Conservation (phyloP, 92 coral and sea anemone genomes). For the Parazoanthus swiftii region DNA sequence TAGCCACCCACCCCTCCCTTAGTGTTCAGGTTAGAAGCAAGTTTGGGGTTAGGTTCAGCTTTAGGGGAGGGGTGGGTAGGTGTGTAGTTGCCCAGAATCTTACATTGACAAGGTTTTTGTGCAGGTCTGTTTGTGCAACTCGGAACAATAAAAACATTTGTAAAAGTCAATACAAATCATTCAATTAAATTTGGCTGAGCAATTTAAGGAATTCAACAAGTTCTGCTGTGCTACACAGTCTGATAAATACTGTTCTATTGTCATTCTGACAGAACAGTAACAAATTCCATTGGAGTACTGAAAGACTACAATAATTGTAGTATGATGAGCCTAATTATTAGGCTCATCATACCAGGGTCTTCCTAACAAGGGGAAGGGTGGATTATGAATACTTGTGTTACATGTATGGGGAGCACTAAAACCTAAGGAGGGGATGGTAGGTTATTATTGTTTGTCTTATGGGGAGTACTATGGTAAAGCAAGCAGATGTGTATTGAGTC, state of each 20-base stretch:
- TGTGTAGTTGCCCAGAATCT: too few relatives aligned
- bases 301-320: too few relatives aligned
- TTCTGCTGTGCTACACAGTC: not conserved
- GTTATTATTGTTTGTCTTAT: not conserved
- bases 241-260: not conserved
- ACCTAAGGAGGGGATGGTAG: not conserved
- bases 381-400: not conserved
- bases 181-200: not conserved
- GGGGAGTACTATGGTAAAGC: not conserved
- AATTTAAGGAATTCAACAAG: not conserved
- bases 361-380: not conserved
- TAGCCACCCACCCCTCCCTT: too few relatives aligned
- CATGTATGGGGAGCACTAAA: not conserved
- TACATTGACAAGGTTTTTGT: too few relatives aligned
- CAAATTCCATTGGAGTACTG: not conserved
- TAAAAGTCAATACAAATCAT: not conserved
- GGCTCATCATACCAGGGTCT: not conserved
- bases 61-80: too few relatives aligned
- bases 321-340: too few relatives aligned
- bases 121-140: not conserved
- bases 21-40: too few relatives aligned
- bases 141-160: too few relatives aligned
- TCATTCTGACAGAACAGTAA: too few relatives aligned
- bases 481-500: not conserved
- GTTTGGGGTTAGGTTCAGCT: too few relatives aligned